These are phyloP conservation scores for Tetragonisca angustula DNA, from an alignment of 2,888 invertebrate genomes.

Conservation along the genomic window DNA sequence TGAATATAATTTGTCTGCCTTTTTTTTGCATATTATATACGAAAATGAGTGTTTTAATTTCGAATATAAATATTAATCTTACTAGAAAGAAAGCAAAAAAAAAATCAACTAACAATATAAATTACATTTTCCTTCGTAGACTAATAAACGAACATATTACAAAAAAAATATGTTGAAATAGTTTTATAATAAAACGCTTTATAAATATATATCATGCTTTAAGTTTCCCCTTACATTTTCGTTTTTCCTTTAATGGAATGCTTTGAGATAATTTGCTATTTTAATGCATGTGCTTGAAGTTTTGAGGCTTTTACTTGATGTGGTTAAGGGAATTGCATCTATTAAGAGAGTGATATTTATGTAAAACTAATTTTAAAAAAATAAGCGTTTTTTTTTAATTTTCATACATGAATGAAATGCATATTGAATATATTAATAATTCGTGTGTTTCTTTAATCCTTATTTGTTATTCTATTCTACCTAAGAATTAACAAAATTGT, in stretches of 20 bases:
- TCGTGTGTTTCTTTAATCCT: not conserved
- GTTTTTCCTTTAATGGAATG: slow-evolving; percentile 56
- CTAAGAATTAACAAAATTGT: not conserved
- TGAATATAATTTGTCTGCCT: slow-evolving; percentile 39
- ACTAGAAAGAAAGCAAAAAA: slow-evolving; percentile 3
- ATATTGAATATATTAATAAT: not conserved
- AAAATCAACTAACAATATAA: slow-evolving; percentile 40
- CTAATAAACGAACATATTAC: slow-evolving; percentile 57
- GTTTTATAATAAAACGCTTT: slow-evolving; percentile 68
- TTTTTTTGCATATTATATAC: slow-evolving; percentile 36
- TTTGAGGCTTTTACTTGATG: slow-evolving; percentile 15
- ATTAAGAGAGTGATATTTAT: not conserved
- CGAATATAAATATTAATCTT: slow-evolving; percentile 31
- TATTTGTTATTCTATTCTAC: slow-evolving; percentile 4
- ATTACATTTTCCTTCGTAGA: slow-evolving; percentile 40
- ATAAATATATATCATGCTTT: slow-evolving; percentile 64
- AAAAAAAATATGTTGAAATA: slow-evolving; percentile 67
- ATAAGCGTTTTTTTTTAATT: not conserved
- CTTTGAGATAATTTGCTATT: slow-evolving; percentile 21
- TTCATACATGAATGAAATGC: not conserved
- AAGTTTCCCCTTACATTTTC: slow-evolving; percentile 64
- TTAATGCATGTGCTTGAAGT: slow-evolving; percentile 38
- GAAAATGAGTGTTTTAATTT: slow-evolving; percentile 53
- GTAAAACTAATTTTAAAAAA: not conserved
- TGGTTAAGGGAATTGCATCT: slow-evolving; percentile 18